A percentile compares a stretch with the other conserved stretches of the same genome.
phyloP scores from a whole-genome alignment of 2,113 vertebrate species.

The Numida meleagris region DNA sequence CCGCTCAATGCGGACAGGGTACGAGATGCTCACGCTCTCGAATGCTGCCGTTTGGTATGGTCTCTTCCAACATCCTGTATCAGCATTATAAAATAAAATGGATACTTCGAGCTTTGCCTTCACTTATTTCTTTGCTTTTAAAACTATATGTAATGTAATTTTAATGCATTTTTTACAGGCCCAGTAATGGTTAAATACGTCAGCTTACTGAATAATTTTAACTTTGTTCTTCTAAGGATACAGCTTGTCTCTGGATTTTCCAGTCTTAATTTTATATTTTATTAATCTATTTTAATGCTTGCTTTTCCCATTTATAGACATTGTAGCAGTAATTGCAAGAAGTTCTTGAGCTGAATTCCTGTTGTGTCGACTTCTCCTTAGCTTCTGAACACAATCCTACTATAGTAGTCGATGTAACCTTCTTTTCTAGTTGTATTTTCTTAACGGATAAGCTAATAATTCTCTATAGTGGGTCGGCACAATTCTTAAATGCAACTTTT shows the following conservation, averaged over 20 bases:
- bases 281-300: slow-evolving; percentile 99
- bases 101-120: slow-evolving; percentile 98
- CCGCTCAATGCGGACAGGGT: slow-evolving; percentile 99
- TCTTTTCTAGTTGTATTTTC: slow-evolving; percentile 74
- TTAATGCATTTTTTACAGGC: slow-evolving; percentile 99
- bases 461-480: slow-evolving; percentile 65
- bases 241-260: slow-evolving; percentile 99
- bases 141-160: slow-evolving; percentile 92
- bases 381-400: slow-evolving; percentile 72
- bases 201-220: slow-evolving; percentile 95
- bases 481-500: slow-evolving; percentile 64
- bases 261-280: slow-evolving; percentile 95
- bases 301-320: slow-evolving; percentile 97
- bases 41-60: slow-evolving; percentile 99
- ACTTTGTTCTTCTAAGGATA: slow-evolving; percentile 99
- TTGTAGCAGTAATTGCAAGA: slow-evolving; percentile 94
- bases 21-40: slow-evolving; percentile 99
- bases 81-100: slow-evolving; percentile 98
- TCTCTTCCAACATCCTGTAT: slow-evolving; percentile 99
- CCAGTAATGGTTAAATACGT: slow-evolving; percentile 97
- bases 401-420: slow-evolving; percentile 71
- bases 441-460: slow-evolving; percentile 72
- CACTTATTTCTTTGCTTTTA: slow-evolving; percentile 92
- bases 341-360: slow-evolving; percentile 99
- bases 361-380: slow-evolving; percentile 85